These are phyloP conservation scores for Thyatira batis DNA, from an alignment of 2,888 invertebrate species.

Conservation along the genomic window DNA sequence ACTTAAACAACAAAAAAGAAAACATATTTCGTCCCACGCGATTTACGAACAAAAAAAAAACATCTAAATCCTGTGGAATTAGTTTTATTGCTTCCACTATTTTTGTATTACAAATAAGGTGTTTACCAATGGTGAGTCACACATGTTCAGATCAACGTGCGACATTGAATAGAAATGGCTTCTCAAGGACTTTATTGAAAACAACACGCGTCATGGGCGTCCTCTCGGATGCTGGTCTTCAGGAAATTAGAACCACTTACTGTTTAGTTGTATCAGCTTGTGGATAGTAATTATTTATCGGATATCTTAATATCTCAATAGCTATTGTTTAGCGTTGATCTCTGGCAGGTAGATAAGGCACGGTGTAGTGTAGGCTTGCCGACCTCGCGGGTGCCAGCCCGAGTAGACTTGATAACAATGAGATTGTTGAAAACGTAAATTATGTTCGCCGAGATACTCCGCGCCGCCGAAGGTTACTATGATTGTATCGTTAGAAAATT, in stretches of 20 bases:
- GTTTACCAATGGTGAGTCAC: neutral
- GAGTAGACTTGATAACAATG: conserved; percentile 57
- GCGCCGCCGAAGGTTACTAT: conserved; percentile 50
- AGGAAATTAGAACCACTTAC: neutral
- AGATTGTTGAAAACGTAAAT: conserved; percentile 67
- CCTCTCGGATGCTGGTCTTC: neutral
- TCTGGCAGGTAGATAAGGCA: conserved; percentile 11
- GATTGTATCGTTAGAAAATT: conserved; percentile 54
- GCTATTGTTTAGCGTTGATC: conserved; percentile 41
- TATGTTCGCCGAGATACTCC: conserved; percentile 50
- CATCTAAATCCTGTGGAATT: neutral
- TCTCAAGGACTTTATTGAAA: neutral
- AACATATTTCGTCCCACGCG: conserved; percentile 1
- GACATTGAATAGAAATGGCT: neutral
- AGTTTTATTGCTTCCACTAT: neutral
- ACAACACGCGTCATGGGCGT: neutral
- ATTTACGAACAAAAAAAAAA: neutral
- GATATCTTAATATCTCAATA: conserved; percentile 36
- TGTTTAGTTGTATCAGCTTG: conserved; percentile 3
- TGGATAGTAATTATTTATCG: conserved; percentile 30
- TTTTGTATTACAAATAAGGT: neutral
- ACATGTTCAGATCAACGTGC: neutral
- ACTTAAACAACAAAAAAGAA: neutral
- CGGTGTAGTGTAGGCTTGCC: conserved; percentile 8
- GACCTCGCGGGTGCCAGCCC: conserved; percentile 29